Evolutionary conservation across 2,888 invertebrate genomes (phyloP).

Genomic region (Drosophila melanocephala): DNA sequence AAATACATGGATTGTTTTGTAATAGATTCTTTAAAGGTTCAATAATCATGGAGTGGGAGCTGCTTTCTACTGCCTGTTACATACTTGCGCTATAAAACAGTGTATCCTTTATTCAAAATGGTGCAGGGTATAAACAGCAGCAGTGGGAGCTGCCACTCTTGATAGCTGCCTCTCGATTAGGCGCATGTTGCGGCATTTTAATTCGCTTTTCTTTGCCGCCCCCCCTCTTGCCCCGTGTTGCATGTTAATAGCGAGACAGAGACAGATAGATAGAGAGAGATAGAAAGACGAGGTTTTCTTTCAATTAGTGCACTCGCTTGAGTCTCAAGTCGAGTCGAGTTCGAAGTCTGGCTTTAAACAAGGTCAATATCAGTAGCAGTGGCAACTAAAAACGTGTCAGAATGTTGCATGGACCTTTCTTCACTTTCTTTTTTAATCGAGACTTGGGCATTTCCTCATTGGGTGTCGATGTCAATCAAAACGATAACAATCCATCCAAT

Average conservation of each 20-base stretch:
- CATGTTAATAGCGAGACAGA: conserved; percentile 56
- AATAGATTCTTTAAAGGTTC: too few relatives aligned
- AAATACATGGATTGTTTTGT: too few relatives aligned
- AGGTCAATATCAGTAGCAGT: conserved; percentile 84
- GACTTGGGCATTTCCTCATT: conserved; percentile 8
- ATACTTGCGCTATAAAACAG: not conserved
- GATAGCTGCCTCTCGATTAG: conserved; percentile 56
- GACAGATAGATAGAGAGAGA: not conserved
- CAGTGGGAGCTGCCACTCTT: not conserved
- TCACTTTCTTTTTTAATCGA: conserved; percentile 64
- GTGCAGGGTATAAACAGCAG: not conserved
- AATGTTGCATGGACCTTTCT: conserved; percentile 62
- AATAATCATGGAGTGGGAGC: not conserved
- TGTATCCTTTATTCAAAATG: not conserved
- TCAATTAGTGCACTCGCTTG: conserved; percentile 54
- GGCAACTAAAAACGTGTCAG: conserved; percentile 68
- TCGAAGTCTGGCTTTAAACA: conserved; percentile 76
- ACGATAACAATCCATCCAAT: conserved; percentile 47
- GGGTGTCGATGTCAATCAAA: conserved; percentile 36
- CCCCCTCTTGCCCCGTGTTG: conserved; percentile 22
- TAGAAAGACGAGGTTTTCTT: conserved; percentile 53
- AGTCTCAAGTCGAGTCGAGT: conserved; percentile 5
- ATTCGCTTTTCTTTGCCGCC: conserved; percentile 59
- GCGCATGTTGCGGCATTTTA: conserved; percentile 68
- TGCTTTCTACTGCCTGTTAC: not conserved